phyloP scores from a whole-genome alignment of 2,888 invertebrate genomes.

The Daptonema setosum region DNA sequence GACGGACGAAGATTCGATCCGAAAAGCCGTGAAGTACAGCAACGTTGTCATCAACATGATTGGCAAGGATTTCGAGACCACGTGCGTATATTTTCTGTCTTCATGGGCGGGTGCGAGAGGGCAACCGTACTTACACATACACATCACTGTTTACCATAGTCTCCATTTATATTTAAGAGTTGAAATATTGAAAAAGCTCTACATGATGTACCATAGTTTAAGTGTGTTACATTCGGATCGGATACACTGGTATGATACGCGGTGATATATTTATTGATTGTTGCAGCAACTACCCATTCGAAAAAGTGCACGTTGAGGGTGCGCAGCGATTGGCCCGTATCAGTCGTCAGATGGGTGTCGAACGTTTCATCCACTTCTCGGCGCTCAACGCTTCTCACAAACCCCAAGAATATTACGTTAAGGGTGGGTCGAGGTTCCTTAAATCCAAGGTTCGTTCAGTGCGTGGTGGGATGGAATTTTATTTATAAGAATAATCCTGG shows the following conservation, averaged over 20 bases:
- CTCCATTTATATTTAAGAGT: too few relatives aligned
- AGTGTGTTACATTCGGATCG: too few relatives aligned
- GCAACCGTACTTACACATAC: too few relatives aligned
- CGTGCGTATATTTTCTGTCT: slow-evolving; percentile 31
- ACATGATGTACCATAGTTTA: too few relatives aligned
- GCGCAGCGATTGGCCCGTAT: slow-evolving; percentile 57
- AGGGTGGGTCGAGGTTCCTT: slow-evolving; percentile 53
- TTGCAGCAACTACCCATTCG: slow-evolving; percentile 49
- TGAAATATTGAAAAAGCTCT: too few relatives aligned
- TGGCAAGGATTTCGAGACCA: slow-evolving; percentile 74
- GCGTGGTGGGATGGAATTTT: too few relatives aligned
- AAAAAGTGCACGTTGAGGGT: slow-evolving; percentile 67
- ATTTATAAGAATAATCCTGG: not conserved
- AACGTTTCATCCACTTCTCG: slow-evolving; percentile 73
- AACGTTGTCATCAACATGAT: slow-evolving; percentile 88
- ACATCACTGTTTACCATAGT: too few relatives aligned
- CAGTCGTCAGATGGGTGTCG: slow-evolving; percentile 54
- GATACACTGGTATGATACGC: too few relatives aligned
- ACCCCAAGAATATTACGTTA: slow-evolving; percentile 44
- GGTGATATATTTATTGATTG: too few relatives aligned
- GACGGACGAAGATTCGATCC: slow-evolving; percentile 59
- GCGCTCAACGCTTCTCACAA: slow-evolving; percentile 53
- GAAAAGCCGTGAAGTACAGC: slow-evolving; percentile 54
- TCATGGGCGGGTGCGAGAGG: too few relatives aligned
- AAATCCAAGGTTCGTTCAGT: slow-evolving; percentile 40